Conservation (phyloP, 2,888 invertebrate species). For the Hydrotaea diabolus region DNA sequence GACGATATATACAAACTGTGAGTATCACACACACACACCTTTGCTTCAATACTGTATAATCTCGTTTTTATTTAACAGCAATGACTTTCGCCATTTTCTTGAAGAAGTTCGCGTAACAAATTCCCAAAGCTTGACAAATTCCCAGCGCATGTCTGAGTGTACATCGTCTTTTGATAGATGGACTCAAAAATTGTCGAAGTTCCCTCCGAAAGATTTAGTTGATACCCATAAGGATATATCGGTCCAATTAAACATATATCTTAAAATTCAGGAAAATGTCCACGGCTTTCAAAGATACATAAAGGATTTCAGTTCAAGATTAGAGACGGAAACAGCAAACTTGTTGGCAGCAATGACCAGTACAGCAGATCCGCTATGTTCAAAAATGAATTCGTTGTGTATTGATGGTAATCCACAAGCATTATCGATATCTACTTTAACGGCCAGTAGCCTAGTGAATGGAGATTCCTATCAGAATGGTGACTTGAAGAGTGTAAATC, state of each 20-base stretch:
- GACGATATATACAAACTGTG: slow-evolving; percentile 69
- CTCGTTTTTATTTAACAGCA: slow-evolving; percentile 41
- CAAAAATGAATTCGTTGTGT: slow-evolving; percentile 38
- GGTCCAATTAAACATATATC: slow-evolving; percentile 62
- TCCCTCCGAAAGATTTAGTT: not conserved
- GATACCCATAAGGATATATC: not conserved
- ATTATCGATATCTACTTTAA: not conserved
- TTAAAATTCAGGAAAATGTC: slow-evolving; percentile 36
- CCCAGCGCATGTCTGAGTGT: slow-evolving; percentile 27
- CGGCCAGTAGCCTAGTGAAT: not conserved
- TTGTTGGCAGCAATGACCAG: not conserved
- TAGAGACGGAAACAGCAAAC: slow-evolving; percentile 51
- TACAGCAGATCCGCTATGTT: slow-evolving; percentile 11
- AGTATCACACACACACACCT: slow-evolving; percentile 38
- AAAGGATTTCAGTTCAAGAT: slow-evolving; percentile 8
- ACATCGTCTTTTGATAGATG: slow-evolving; percentile 30
- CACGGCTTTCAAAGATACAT: slow-evolving; percentile 38
- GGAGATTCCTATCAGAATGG: not conserved
- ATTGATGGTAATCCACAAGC: slow-evolving; percentile 32
- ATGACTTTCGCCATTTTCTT: slow-evolving; percentile 36
- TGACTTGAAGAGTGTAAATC: not conserved
- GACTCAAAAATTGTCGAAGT: slow-evolving; percentile 5
- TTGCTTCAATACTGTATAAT: not conserved
- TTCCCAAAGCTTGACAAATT: not conserved
- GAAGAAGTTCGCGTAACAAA: not conserved